Conservation (phyloP, 2,888 invertebrate genomes). For the Lasioglossum marginatum region DNA sequence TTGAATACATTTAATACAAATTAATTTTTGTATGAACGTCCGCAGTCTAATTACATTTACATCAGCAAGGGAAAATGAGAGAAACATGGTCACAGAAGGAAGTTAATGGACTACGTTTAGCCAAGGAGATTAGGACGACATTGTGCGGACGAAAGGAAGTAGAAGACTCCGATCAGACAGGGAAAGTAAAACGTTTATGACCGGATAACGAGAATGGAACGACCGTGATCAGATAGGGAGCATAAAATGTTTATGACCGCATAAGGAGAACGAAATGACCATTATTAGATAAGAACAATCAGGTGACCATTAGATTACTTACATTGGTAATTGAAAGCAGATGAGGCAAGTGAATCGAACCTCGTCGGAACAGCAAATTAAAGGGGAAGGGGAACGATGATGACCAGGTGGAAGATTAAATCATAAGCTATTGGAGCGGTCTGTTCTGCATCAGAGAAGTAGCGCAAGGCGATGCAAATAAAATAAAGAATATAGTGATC, state of each 20-base stretch:
- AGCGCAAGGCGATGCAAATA: neutral
- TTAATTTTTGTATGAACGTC: neutral
- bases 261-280: neutral
- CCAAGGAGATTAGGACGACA: neutral
- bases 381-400: neutral
- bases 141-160: neutral
- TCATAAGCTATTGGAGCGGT: neutral
- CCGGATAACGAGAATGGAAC: neutral
- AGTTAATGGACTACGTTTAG: neutral
- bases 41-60: no score
- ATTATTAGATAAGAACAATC: neutral
- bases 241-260: neutral
- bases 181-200: neutral
- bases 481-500: neutral
- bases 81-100: no score
- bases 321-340: neutral
- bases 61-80: no score
- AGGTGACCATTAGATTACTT: neutral
- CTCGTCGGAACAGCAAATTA: neutral
- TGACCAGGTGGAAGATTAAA: no score
- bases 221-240: neutral
- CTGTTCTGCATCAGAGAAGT: neutral
- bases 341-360: neutral
- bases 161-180: neutral
- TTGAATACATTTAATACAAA: no score